These are phyloP conservation scores for Synergus japonicus DNA, from an alignment of 2,888 invertebrate genomes.

Conservation along the genomic window DNA sequence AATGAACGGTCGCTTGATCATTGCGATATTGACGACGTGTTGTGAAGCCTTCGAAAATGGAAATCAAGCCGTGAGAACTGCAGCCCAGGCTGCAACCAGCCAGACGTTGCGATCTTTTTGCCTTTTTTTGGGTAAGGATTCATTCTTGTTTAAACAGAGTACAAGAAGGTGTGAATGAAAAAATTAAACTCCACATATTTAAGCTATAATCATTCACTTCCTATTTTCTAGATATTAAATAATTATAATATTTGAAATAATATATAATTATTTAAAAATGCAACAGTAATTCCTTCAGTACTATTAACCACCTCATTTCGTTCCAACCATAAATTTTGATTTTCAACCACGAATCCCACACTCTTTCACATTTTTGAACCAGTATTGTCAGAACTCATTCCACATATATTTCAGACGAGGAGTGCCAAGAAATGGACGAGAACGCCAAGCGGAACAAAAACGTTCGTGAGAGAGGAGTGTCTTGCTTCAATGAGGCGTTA, in stretches of 20 bases:
- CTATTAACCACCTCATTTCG: not conserved
- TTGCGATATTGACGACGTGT: constrained; percentile 90
- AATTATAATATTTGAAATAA: not conserved
- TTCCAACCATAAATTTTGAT: not conserved
- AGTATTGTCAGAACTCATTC: not conserved
- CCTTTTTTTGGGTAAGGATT: constrained; percentile 83
- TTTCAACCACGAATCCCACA: not conserved
- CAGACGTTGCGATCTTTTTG: constrained; percentile 93
- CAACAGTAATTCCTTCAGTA: too few relatives aligned
- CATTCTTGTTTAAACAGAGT: not conserved
- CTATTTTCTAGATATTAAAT: not conserved
- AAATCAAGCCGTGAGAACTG: constrained; percentile 89
- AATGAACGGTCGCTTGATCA: constrained; percentile 92
- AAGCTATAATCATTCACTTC: not conserved
- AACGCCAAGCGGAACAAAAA: constrained; percentile 74
- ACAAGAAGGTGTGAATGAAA: constrained; percentile 16
- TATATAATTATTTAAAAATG: not conserved
- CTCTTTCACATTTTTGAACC: not conserved
- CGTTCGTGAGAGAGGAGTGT: constrained; percentile 83
- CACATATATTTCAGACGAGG: constrained; percentile 81
- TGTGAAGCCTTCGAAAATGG: constrained; percentile 90
- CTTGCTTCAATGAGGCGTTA: constrained; percentile 93
- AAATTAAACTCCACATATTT: not conserved
- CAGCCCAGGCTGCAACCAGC: constrained; percentile 93
- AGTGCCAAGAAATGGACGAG: constrained; percentile 84